Percentiles rank a stretch among this genome's conserved stretches.
These are phyloP conservation scores for Coregonus sp. DNA, from an alignment of 2,797 vertebrate species.

Conservation along the genomic window DNA sequence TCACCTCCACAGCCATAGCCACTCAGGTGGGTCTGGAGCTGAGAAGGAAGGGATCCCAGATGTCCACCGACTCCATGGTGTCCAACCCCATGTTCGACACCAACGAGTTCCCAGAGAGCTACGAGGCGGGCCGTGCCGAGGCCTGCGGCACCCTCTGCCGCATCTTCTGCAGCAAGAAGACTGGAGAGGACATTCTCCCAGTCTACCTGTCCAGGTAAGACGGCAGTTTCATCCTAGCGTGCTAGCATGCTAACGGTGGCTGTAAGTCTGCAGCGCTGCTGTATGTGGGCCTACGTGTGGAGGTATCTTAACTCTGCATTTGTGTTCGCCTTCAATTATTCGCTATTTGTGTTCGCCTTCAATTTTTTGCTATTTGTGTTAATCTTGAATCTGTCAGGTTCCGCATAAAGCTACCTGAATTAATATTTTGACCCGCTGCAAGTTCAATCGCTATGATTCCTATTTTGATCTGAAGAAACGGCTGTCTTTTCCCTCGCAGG, in stretches of 20 bases:
- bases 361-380: background rate
- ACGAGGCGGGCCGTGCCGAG: constrained; percentile 93
- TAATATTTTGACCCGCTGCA: background rate
- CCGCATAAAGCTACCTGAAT: background rate
- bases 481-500: constrained; percentile 67
- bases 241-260: background rate
- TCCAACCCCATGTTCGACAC: constrained; percentile 90
- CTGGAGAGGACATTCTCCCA: constrained; percentile 95
- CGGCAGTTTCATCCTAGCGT: background rate
- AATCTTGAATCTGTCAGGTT: background rate
- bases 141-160: constrained; percentile 94
- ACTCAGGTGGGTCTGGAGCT: constrained; percentile 91
- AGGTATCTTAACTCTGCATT: too few relatives aligned
- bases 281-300: background rate
- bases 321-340: background rate
- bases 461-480: background rate
- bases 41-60: constrained; percentile 91
- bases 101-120: constrained; percentile 94
- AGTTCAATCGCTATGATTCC: background rate
- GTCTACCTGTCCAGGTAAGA: constrained; percentile 93
- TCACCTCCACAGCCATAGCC: constrained; percentile 85
- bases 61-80: constrained; percentile 93
- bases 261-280: background rate
- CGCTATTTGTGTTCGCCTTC: background rate
- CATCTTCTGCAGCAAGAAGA: constrained; percentile 99